Conservation (phyloP, 2,797 vertebrate genomes). For the Cygnus olor region DNA sequence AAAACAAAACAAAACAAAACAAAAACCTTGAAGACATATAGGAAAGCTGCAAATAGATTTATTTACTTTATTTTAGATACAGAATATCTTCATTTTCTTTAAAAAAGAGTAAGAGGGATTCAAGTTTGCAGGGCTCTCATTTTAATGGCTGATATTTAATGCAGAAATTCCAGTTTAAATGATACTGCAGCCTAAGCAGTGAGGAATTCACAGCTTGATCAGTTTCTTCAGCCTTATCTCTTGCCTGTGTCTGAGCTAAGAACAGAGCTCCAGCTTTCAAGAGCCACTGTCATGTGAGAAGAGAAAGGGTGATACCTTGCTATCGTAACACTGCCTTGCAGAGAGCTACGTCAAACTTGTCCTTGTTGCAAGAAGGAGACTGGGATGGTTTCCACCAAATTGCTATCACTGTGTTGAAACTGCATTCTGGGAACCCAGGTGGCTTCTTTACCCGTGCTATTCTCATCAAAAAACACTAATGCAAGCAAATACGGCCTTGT, state of each 20-base stretch:
- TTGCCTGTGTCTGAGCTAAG: background rate
- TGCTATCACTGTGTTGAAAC: background rate
- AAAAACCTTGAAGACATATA: background rate
- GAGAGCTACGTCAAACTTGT: background rate
- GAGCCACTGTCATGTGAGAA: background rate
- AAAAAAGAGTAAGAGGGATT: background rate
- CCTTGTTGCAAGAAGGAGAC: background rate
- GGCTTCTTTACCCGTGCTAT: background rate
- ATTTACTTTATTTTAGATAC: background rate
- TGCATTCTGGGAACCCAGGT: background rate
- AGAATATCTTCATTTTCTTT: background rate
- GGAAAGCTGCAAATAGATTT: background rate
- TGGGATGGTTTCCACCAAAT: background rate
- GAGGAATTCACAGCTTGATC: constrained; percentile 18
- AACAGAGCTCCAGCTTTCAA: background rate
- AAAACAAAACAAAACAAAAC: too few species aligned
- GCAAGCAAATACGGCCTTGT: background rate
- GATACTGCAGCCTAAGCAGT: background rate
- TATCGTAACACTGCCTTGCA: background rate
- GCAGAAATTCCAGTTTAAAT: background rate
- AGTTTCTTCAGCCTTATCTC: constrained; percentile 17
- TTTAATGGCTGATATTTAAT: background rate
- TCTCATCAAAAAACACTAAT: background rate
- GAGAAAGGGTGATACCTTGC: background rate
- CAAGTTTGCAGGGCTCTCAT: background rate